Evolutionary conservation across 2,113 vertebrate species (phyloP).

Genomic region (Coptodon rendalli): DNA sequence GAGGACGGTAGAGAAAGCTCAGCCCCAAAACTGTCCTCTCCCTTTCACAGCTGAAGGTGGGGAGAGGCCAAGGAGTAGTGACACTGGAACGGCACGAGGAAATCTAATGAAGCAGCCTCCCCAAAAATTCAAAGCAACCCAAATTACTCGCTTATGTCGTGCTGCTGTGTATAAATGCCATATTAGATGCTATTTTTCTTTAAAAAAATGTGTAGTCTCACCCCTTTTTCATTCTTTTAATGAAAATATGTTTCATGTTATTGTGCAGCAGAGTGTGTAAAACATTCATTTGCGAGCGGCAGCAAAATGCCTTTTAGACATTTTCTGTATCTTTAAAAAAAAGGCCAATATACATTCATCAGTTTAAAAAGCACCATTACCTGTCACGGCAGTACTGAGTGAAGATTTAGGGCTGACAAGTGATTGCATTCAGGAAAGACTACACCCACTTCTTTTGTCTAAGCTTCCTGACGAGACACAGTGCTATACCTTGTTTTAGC

Average conservation of each 20-base stretch:
- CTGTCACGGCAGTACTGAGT: conserved; percentile 54
- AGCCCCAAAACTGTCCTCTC: conserved; percentile 56
- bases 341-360: conserved; percentile 50
- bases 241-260: not conserved
- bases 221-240: not conserved
- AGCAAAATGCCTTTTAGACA: conserved; percentile 32
- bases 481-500: conserved; percentile 48
- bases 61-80: conserved; percentile 35
- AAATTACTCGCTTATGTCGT: not conserved
- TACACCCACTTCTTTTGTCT: conserved; percentile 67
- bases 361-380: conserved; percentile 67
- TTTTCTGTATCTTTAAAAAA: conserved; percentile 30
- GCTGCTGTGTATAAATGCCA: not conserved
- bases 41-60: conserved; percentile 37
- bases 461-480: conserved; percentile 35
- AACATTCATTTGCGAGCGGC: conserved; percentile 6
- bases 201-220: not conserved
- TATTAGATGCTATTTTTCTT: not conserved
- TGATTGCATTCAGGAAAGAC: conserved; percentile 66
- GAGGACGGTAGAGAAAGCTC: conserved; percentile 52
- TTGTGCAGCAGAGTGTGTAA: conserved; percentile 1
- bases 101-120: conserved; percentile 34
- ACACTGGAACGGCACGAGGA: conserved; percentile 13
- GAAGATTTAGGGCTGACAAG: conserved; percentile 71
- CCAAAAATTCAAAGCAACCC: conserved; percentile 19